Evolutionary conservation across 2,888 invertebrate genomes (phyloP), one percentile per base, ranked within the genome.

Genomic region (Hirtodrosophila confusa): DNA sequence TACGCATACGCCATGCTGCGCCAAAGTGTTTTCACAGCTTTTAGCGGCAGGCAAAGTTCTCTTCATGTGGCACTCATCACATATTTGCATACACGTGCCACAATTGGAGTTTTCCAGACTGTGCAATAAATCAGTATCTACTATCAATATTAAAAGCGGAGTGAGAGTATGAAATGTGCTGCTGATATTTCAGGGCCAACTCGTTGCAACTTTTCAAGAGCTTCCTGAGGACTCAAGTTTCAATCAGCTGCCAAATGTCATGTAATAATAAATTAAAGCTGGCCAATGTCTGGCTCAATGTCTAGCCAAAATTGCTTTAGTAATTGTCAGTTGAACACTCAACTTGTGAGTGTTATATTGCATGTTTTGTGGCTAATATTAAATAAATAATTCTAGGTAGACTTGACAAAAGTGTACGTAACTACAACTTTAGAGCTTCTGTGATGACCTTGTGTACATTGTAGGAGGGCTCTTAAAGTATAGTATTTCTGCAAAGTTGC

Each of bases 1-100:
- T 76, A 69, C 71, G 66, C 37, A 80, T 82, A 80, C 80, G 75
- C 75, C 73, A 65, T 64, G 80, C 57, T 82, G 82, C 17, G 80
- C 64, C 60, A 70, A 80, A 77, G 77, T 54, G 79, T 62, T 78
- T 60, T 66, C 69, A 76, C 69, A 62, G 62, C 57, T 53, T 70
- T 17, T 55, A 17, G 47, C 47, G 31, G 51, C 23, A 54, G 43
- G 41, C 61, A 45, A 71, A 57, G 23, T 23, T n/a, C 11, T 47
- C 69, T 53, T 69, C 45, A 58, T 55, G 69, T 57, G 9, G 9
- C 41, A 53, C 55, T 53, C 40, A 53, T 36, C 31, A 29, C n/a
- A 47, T 53, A 56, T 70, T 75, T 75, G 62, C 69, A 64, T 80
- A 64, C 75, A 80, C 73, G 62, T 75, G 72, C 45, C 65, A 29